Conservation (phyloP, 2,113 vertebrate species). For the Xiphias gladius region DNA sequence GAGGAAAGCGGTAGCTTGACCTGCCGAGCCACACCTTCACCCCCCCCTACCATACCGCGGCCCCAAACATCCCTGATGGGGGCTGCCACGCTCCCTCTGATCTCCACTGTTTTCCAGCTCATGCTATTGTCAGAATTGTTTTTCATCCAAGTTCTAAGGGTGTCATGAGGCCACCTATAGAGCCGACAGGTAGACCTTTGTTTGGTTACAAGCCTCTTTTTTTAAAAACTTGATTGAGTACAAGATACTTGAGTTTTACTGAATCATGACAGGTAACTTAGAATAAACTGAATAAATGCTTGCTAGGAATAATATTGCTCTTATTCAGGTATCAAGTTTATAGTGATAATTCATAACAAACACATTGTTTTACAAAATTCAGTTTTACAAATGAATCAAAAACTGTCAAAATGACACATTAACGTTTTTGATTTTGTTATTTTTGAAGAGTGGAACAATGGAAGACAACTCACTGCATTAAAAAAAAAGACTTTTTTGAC, state of each 20-base stretch:
- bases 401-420: no score
- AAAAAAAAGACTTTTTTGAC: no score
- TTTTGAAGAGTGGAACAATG: no score
- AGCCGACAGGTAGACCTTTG: constrained; percentile 46
- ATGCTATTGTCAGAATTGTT: constrained; percentile 74
- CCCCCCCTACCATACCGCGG: constrained; percentile 8
- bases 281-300: no score
- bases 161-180: constrained; percentile 50
- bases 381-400: no score
- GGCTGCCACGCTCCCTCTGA: constrained; percentile 48
- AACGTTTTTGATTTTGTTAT: no score
- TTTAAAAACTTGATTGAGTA: neutral
- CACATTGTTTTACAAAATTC: no score
- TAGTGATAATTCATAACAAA: no score
- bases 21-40: constrained; percentile 63
- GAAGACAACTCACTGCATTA: no score
- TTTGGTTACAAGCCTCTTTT: constrained; percentile 24
- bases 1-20: constrained; percentile 66
- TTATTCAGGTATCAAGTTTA: no score
- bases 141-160: constrained; percentile 53
- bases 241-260: neutral
- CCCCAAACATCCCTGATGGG: constrained; percentile 58
- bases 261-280: no score
- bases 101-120: constrained; percentile 54
- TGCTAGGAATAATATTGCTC: no score